Percentiles rank a stretch among this genome's conserved stretches.
Conservation (phyloP, 1,140 invertebrate species). For the Drosophila bocqueti region DNA sequence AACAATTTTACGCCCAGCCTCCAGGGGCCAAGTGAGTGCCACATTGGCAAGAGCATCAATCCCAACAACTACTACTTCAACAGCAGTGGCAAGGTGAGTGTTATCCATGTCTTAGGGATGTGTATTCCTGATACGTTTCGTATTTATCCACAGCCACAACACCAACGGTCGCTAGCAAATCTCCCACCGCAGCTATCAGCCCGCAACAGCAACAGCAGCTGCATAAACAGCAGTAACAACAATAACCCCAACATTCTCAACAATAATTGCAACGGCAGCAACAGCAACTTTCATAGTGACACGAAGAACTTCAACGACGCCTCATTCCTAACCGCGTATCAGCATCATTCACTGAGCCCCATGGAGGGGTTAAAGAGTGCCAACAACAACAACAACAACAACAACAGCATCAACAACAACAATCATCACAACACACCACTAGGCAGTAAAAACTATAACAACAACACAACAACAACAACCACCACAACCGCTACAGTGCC, state of each 20-base stretch:
- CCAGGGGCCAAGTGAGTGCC: constrained; percentile 37
- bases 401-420: constrained; percentile 30
- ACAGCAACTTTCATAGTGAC: constrained; percentile 31
- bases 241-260: constrained; percentile 28
- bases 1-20: constrained; percentile 41
- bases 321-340: constrained; percentile 53
- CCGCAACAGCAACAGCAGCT: constrained; percentile 44
- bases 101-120: not conserved
- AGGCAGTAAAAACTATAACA: constrained; percentile 64
- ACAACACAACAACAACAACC: constrained; percentile 21
- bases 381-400: constrained; percentile 41
- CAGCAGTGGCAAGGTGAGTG: constrained; percentile 48
- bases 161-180: constrained; percentile 48
- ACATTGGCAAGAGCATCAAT: constrained; percentile 36
- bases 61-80: constrained; percentile 39
- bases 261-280: constrained; percentile 49
- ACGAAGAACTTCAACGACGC: constrained; percentile 50
- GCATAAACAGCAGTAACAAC: constrained; percentile 38
- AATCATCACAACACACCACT: constrained; percentile 40
- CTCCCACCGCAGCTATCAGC: constrained; percentile 55
- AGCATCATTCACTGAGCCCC: constrained; percentile 33
- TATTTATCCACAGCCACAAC: constrained; percentile 33
- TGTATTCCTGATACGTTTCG: no score
- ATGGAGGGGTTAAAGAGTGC: constrained; percentile 51
- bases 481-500: constrained; percentile 67